A percentile compares a stretch with the other conserved stretches of the same genome.
These are phyloP conservation scores for Paraplagusia blochii DNA, from an alignment of 2,113 vertebrate species.

Conservation along the genomic window DNA sequence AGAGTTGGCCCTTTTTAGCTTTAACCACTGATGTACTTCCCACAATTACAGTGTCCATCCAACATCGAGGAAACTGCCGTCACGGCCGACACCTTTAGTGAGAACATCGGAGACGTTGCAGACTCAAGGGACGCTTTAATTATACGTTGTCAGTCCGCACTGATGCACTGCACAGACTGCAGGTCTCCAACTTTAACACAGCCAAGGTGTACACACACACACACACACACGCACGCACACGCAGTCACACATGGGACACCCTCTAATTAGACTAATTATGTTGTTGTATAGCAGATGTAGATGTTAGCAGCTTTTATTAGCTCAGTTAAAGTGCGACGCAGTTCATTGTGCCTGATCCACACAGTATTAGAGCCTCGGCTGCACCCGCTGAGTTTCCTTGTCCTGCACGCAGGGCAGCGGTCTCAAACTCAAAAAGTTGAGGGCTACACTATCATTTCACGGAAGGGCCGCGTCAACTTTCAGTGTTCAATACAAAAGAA, in stretches of 20 bases:
- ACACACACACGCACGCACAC: constrained; percentile 5
- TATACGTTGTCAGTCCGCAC: constrained; percentile 50
- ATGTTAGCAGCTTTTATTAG: not conserved
- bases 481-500: no score
- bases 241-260: constrained; percentile 10
- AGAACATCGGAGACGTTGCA: constrained; percentile 25
- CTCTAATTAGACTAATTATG: constrained; percentile 38
- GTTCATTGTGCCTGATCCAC: no score
- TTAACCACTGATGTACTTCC: constrained; percentile 5
- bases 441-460: no score
- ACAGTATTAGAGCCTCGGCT: no score
- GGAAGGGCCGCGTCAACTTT: no score
- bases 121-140: constrained; percentile 61
- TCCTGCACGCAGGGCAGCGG: no score
- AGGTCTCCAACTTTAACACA: constrained; percentile 10
- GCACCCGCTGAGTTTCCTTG: no score
- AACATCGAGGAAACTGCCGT: constrained; percentile 28
- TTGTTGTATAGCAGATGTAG: no score
- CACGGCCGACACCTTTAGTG: constrained; percentile 53
- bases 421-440: no score
- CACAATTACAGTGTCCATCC: constrained; percentile 62
- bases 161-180: constrained; percentile 10
- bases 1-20: constrained; percentile 19
- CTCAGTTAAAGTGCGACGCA: not conserved
- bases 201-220: not conserved